A percentile compares a stretch with the other conserved stretches of the same genome.
phyloP scores from a whole-genome alignment of 2,797 vertebrate genomes.

The Bovichtus diacanthus region DNA sequence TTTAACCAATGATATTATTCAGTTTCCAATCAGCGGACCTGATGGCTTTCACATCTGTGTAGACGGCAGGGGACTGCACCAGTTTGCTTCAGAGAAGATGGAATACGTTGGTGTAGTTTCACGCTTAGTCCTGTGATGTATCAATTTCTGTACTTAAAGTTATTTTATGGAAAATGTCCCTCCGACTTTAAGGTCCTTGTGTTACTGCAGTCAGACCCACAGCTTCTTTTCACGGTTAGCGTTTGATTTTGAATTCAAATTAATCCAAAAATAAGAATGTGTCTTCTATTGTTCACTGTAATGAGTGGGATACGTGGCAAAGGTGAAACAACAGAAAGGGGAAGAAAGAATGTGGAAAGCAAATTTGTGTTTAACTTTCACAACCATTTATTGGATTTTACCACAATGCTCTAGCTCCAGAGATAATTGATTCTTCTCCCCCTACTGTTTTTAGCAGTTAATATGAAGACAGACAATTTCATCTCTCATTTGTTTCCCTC shows the following conservation, averaged over 20 bases:
- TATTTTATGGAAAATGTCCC: no score
- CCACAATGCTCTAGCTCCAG: constrained; percentile 33
- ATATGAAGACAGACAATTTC: constrained; percentile 24
- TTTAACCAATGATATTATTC: constrained; percentile 26
- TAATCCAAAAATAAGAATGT: no score
- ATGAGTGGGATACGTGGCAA: neutral
- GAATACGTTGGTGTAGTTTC: neutral
- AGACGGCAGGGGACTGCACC: constrained; percentile 1
- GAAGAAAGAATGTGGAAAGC: neutral
- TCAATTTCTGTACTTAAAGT: no score
- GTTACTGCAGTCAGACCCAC: no score
- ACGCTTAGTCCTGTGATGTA: neutral
- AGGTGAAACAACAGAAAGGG: neutral
- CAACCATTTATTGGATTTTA: constrained; percentile 38
- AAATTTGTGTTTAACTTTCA: constrained; percentile 36
- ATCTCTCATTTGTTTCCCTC: constrained; percentile 24
- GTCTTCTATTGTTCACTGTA: neutral
- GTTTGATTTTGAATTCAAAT: no score
- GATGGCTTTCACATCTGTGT: constrained; percentile 34
- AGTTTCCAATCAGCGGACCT: constrained; percentile 8
- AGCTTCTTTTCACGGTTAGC: no score
- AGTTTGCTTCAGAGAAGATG: neutral
- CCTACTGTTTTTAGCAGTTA: constrained; percentile 10
- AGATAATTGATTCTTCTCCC: constrained; percentile 27
- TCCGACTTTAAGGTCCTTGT: neutral